Evolutionary conservation across 2,113 vertebrate species (phyloP).

Genomic region (Telmatochromis bifrenatus): DNA sequence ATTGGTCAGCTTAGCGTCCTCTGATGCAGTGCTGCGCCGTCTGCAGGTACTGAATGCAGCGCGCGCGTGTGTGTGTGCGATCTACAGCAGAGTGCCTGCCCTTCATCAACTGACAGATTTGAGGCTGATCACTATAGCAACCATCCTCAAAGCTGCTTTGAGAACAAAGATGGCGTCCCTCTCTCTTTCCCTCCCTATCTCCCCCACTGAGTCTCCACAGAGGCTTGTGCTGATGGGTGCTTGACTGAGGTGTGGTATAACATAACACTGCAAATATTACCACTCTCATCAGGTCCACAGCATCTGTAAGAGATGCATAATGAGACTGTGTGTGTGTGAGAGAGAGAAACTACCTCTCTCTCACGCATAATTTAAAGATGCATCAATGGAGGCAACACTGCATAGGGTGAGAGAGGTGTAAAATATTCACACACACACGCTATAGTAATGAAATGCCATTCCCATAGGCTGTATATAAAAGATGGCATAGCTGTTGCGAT

Average conservation of each 20-base stretch:
- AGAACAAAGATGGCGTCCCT: slow-evolving; percentile 59
- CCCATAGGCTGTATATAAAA: not conserved
- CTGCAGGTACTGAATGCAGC: slow-evolving; percentile 21
- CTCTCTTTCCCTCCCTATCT: not conserved
- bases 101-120: slow-evolving; percentile 45
- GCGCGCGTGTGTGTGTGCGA: fast-evolving
- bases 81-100: slow-evolving; percentile 10
- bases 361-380: not conserved
- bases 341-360: not conserved
- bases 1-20: slow-evolving; percentile 21
- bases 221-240: not conserved
- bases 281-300: not conserved
- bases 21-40: slow-evolving; percentile 45
- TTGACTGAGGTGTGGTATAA: not conserved
- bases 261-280: not conserved
- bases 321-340: not conserved
- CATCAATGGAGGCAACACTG: slow-evolving; percentile 13
- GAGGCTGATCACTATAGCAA: slow-evolving; percentile 63
- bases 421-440: not conserved
- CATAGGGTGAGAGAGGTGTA: not conserved
- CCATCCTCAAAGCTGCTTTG: slow-evolving; percentile 42
- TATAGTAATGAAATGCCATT: not conserved
- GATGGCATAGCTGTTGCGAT: not conserved
- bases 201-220: not conserved
- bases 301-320: not conserved